A percentile compares a stretch with the other conserved stretches of the same genome.
Conservation (phyloP, 2,797 vertebrate genomes). For the Falco novaeseelandiae region DNA sequence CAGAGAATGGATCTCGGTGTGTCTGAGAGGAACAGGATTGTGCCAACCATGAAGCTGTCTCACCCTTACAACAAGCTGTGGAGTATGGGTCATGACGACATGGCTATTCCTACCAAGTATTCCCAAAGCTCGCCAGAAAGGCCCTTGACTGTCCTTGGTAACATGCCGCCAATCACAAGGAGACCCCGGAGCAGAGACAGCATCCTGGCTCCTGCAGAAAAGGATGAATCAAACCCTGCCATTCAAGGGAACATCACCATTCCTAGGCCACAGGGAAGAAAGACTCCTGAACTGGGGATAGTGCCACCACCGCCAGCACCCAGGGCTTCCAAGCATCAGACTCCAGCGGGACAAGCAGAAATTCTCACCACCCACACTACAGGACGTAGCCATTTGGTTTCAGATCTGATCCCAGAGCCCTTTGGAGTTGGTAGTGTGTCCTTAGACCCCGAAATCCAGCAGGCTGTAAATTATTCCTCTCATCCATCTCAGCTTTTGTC, state of each 20-base stretch:
- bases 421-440: conserved; percentile 52
- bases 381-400: conserved; percentile 4
- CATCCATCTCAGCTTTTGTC: conserved; percentile 11
- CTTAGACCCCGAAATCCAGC: conserved; percentile 77
- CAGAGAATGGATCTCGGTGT: conserved; percentile 88
- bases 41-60: conserved; percentile 84
- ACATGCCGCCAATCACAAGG: conserved; percentile 39
- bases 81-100: conserved; percentile 82
- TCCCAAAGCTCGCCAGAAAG: conserved; percentile 76
- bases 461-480: conserved; percentile 68
- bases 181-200: conserved; percentile 73
- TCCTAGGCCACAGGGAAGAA: conserved; percentile 91
- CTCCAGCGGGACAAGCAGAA: neutral
- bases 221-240: conserved; percentile 51
- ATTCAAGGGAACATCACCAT: conserved; percentile 87
- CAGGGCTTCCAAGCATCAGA: conserved; percentile 76
- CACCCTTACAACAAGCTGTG: conserved; percentile 90
- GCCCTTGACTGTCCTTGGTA: conserved; percentile 70
- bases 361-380: conserved; percentile 22
- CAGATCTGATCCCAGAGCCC: conserved; percentile 63
- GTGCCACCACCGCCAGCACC: conserved; percentile 84
- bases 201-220: conserved; percentile 44
- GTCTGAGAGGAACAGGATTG: conserved; percentile 81
- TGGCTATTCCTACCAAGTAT: conserved; percentile 75
- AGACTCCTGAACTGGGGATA: conserved; percentile 88